Evolutionary conservation across 2,797 vertebrate genomes (phyloP).

Genomic region (Xenentodon cancila): DNA sequence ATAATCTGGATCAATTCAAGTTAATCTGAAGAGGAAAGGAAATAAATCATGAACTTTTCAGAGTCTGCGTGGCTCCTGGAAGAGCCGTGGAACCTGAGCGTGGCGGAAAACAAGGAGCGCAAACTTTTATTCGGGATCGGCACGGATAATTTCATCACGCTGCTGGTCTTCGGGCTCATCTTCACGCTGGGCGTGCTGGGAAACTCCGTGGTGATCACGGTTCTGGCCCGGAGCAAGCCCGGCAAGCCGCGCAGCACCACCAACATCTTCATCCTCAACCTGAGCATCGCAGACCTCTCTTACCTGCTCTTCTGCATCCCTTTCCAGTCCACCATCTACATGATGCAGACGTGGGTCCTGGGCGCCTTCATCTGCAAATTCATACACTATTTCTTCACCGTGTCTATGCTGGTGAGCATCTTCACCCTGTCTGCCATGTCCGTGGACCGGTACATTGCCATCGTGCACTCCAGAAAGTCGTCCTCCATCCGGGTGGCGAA

Average conservation of each 20-base stretch:
- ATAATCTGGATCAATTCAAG: constrained; percentile 18
- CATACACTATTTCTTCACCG: constrained; percentile 96
- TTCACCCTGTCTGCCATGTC: constrained; percentile 98
- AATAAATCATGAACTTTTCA: constrained; percentile 72
- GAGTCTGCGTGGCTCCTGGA: constrained; percentile 57
- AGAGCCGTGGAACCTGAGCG: constrained; percentile 62
- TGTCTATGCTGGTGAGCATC: constrained; percentile 98
- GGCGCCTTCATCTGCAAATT: constrained; percentile 97
- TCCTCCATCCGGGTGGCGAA: constrained; percentile 88
- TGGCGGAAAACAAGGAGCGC: constrained; percentile 75
- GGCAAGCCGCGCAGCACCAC: constrained; percentile 93
- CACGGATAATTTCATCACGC: constrained; percentile 90
- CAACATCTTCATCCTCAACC: constrained; percentile 97
- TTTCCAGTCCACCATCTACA: constrained; percentile 95
- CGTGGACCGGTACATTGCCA: constrained; percentile 96
- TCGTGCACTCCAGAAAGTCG: constrained; percentile 94
- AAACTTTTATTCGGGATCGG: constrained; percentile 87
- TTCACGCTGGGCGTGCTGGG: constrained; percentile 93
- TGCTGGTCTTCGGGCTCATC: constrained; percentile 92
- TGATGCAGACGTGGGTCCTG: constrained; percentile 92
- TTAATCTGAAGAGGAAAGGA: background rate
- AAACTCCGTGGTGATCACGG: constrained; percentile 95
- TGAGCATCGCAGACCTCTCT: constrained; percentile 96
- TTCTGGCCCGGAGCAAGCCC: constrained; percentile 90
- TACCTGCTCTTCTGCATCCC: constrained; percentile 97